These are phyloP conservation scores for Heloderma charlesbogerti DNA, from an alignment of 2,113 vertebrate genomes.

Conservation along the genomic window DNA sequence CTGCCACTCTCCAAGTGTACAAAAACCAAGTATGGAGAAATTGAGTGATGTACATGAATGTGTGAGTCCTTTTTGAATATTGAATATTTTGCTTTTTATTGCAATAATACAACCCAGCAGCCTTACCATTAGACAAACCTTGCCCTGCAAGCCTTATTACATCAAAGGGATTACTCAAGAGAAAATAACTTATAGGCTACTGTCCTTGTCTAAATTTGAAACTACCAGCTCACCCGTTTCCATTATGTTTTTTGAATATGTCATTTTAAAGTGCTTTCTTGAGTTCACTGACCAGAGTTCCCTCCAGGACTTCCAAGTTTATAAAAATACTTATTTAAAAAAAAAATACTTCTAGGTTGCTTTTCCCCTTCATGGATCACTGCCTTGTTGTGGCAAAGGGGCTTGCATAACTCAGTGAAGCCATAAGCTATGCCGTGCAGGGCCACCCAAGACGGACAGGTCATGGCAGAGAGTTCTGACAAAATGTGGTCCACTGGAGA, in stretches of 20 bases:
- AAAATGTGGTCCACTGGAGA: too few relatives aligned
- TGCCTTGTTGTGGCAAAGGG: too few relatives aligned
- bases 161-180: background rate
- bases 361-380: too few relatives aligned
- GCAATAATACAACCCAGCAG: too few relatives aligned
- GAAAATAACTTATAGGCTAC: background rate
- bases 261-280: background rate
- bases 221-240: background rate
- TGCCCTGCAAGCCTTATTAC: background rate
- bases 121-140: background rate
- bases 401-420: too few relatives aligned
- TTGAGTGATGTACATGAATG: background rate
- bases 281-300: background rate
- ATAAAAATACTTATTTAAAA: background rate
- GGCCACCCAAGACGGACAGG: too few relatives aligned
- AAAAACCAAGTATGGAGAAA: background rate
- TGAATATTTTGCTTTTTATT: background rate
- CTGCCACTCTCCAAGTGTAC: background rate
- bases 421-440: too few relatives aligned
- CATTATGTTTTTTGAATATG: background rate
- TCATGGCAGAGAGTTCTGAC: too few relatives aligned
- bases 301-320: background rate
- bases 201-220: background rate
- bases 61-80: background rate
- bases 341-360: background rate